A percentile compares a stretch with the other conserved stretches of the same genome.
Evolutionary conservation across 92 coral and sea anemone genomes (phyloP).

Genomic region (Siderastrea radians): DNA sequence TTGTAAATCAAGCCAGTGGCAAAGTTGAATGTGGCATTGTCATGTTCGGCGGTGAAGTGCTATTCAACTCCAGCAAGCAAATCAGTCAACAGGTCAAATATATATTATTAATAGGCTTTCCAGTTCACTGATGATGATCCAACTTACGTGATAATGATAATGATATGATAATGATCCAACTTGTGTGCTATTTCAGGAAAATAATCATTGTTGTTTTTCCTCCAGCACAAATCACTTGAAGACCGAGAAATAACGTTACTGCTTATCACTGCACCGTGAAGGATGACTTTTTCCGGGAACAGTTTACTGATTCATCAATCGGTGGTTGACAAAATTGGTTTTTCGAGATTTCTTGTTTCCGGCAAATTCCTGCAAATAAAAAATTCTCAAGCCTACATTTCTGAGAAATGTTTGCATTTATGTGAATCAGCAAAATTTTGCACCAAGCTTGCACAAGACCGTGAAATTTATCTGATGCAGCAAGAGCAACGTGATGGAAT

Average conservation of each 20-base stretch:
- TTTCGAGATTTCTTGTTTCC: too few species aligned
- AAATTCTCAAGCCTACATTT: too few species aligned
- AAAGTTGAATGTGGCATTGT: too few species aligned
- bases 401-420: too few species aligned
- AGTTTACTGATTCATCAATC: neutral
- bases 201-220: neutral
- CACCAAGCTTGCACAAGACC: neutral
- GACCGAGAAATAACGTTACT: slow-evolving; percentile 8
- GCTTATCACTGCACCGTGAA: neutral
- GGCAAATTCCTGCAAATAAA: too few species aligned
- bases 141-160: neutral
- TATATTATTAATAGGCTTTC: too few species aligned
- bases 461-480: neutral
- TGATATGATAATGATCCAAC: neutral
- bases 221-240: neutral
- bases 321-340: neutral
- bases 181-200: slow-evolving; percentile 2
- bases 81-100: too few species aligned
- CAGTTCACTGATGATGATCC: too few species aligned
- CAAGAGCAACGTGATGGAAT: neutral
- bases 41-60: too few species aligned
- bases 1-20: too few species aligned
- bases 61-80: too few species aligned
- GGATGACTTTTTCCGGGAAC: neutral
- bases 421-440: neutral